Conservation (phyloP, 1,140 invertebrate genomes). For the Ceratina calcarata region DNA sequence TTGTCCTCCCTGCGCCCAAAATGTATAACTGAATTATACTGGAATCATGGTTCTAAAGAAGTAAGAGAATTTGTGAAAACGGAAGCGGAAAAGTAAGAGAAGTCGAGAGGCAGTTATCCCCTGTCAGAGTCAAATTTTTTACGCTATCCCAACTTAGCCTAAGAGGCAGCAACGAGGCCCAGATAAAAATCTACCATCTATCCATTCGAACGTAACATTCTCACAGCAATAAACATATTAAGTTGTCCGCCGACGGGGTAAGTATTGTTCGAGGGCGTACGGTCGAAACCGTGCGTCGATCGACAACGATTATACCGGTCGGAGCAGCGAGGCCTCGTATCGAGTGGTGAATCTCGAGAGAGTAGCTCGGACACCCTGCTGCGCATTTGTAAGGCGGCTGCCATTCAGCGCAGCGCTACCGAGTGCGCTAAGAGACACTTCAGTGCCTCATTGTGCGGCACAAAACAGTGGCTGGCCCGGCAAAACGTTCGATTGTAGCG, state of each 20-base stretch:
- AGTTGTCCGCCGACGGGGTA: constrained; percentile 45
- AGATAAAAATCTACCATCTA: constrained; percentile 70
- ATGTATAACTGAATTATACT: too few species aligned
- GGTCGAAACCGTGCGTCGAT: constrained; percentile 21
- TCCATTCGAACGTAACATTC: constrained; percentile 70
- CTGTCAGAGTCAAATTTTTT: neutral
- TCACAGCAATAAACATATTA: constrained; percentile 79
- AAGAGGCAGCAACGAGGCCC: constrained; percentile 22
- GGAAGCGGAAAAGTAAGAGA: constrained; percentile 9
- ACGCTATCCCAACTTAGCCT: constrained; percentile 10
- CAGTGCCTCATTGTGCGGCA: constrained; percentile 67
- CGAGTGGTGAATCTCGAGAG: constrained; percentile 77
- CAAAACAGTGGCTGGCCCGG: constrained; percentile 47
- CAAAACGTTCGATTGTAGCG: constrained; percentile 68
- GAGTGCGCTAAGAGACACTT: constrained; percentile 74
- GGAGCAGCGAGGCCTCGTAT: constrained; percentile 71
- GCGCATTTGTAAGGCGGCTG: constrained; percentile 74
- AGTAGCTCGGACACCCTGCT: constrained; percentile 71
- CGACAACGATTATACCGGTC: constrained; percentile 72
- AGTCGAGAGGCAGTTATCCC: constrained; percentile 32
- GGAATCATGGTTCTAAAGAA: constrained; percentile 4
- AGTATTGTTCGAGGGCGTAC: constrained; percentile 63
- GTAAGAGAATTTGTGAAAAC: neutral
- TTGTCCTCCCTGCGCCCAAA: too few species aligned
- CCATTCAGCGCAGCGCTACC: constrained; percentile 73